Base-by-base conservation (phyloP, 2,113 vertebrate species). In the Scopus umbretta region DNA sequence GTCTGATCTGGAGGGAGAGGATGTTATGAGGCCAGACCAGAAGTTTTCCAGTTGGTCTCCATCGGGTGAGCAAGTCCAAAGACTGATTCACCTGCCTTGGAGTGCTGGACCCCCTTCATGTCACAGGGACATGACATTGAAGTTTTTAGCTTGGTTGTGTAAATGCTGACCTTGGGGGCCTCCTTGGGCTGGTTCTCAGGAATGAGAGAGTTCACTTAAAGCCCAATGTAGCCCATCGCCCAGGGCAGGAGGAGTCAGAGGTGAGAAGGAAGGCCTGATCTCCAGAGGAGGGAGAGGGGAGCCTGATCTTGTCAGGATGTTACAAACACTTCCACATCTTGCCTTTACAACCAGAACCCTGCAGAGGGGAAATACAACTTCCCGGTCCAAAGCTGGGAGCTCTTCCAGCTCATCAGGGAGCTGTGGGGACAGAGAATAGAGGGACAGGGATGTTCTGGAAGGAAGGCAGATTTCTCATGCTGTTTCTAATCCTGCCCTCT, bases 401-500 rank as follows among this genome's bases (percentile, higher is more conserved):
- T 68, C 43, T 87, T 68, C 58, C 76, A 83, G 5, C 88, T 96
- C 61, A 18, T 84, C 34, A 76, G 78, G 78, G 73, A 87, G 88
- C 70, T 81, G 36, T 72, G 71, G 68, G 73, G 76, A 84, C 52
- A 59, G 20, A 32, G 75, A 91, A 72, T 36, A 80, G 80, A 90
- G 49, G 36, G 34, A 85, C 5, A 16, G 71, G 47, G 90, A 36
- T 9, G 13, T 92, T 94, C 66, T 59, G 56, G 86, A 96, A 88
- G 70, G 27, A 29, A 82, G 71, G 34, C 95, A 93, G 66, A 58
- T 43, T 91, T 83, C 91, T 89, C 76, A 75, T 76, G 72, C 88
- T 94, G 76, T 91, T 96, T 86, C 75, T 92, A 80, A 91, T 96
- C 72, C 84, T 85, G 71, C 49, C 70, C 30, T 88, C 61, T 72